Evolutionary conservation across 2,888 invertebrate genomes (phyloP), one percentile per base, ranked within the genome.

Genomic region (Plagodis dolabraria): DNA sequence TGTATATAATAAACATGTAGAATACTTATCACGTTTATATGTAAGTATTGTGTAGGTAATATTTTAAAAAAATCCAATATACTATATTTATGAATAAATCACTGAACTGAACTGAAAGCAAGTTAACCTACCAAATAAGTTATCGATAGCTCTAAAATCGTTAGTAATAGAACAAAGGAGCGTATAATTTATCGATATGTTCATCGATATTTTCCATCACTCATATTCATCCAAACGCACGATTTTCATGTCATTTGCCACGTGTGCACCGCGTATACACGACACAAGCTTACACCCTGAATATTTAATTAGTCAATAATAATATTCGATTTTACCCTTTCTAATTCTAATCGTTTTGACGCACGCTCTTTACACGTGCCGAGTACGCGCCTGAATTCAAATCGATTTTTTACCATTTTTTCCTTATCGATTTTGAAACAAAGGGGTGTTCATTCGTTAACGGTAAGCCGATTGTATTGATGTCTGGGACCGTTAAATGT

Each of bases 241-340:
- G 92, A 92, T 87, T 89, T 87, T 83, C 88, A 87, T 92, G 92
- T 92, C 81, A 69, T 70, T 79, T 80, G 90, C 92, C 92, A 92
- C 92, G 92, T 91, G 92, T 89, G 80, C 80, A 75, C 79, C 76
- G 83, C 78, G 67, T 76, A 82, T 82, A 92, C 92, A 92, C 92
- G 92, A 92, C 91, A 68, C 60, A 64, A 71, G 77, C 72, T 73
- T 79, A 82, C 86, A 84, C 82, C 84, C 86, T 86, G 92, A 89
- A 92, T 92, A 82, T 82, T 64, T 83, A 79, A 90, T 87, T 78
- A 86, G 82, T 79, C 84, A 81, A 86, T 85, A 86, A 80, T 83
- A 87, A 85, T 87, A 87, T 81, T 80, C 80, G 80, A 85, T 86
- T 87, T 87, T 81, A 85, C 85, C 86, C 83, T 88, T 89, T 88